Evolutionary conservation across 1,140 invertebrate species (phyloP).

Genomic region (Dysdera silvatica): DNA sequence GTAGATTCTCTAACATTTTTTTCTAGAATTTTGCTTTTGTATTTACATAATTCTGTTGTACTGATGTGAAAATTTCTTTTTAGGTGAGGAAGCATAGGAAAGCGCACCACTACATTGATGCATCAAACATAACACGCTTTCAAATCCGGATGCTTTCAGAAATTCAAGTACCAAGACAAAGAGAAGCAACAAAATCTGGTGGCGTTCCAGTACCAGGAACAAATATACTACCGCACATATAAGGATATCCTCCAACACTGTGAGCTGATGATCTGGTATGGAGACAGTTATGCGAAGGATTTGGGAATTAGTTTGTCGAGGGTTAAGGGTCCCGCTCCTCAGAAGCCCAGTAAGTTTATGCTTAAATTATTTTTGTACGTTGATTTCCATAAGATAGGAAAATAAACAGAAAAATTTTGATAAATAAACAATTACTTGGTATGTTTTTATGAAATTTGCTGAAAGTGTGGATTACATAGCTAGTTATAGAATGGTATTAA

Average conservation of each 20-base stretch:
- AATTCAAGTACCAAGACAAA: slow-evolving; percentile 52
- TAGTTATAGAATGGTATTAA: not conserved
- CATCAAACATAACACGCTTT: not conserved
- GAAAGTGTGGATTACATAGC: not conserved
- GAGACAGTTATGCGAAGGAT: slow-evolving; percentile 4
- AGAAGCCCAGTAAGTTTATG: not conserved
- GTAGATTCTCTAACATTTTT: too few relatives aligned
- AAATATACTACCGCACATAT: slow-evolving; percentile 52
- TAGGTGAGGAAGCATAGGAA: not conserved
- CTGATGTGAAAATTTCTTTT: not conserved
- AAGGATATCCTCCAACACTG: slow-evolving; percentile 46
- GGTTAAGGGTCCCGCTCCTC: too few relatives aligned
- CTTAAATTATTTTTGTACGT: not conserved
- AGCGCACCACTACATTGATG: slow-evolving; percentile 2
- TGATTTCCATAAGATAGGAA: not conserved
- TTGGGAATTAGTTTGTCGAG: not conserved
- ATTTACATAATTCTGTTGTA: too few relatives aligned
- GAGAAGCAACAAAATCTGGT: slow-evolving; percentile 51
- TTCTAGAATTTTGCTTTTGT: too few relatives aligned
- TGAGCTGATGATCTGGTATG: slow-evolving; percentile 41
- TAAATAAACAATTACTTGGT: not conserved
- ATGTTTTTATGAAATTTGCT: not conserved
- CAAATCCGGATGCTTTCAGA: slow-evolving; percentile 56
- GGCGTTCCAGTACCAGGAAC: slow-evolving; percentile 51
- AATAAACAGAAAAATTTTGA: not conserved